Evolutionary conservation across 2,888 invertebrate genomes (phyloP), one percentile per base, ranked within the genome.

Genomic region (Amblyjoppa proteus): DNA sequence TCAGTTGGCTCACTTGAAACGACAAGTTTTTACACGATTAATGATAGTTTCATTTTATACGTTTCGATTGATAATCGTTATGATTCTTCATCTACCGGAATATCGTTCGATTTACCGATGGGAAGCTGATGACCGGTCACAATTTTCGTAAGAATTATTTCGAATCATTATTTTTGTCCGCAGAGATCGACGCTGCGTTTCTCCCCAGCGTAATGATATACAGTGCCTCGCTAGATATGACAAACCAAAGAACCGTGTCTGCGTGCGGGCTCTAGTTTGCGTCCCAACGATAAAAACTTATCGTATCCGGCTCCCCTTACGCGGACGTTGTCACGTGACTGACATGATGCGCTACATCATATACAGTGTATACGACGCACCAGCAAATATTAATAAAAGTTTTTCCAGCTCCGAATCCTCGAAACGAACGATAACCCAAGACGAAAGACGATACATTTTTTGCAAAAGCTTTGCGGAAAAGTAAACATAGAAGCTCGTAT

Each of bases 291-390:
- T 93, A 93, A 92, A 88, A 88, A 84, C 90, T 92, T 93, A 92
- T 93, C 93, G 89, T 91, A 92, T 92, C 91, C 92, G 91, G 91
- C 90, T 92, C 90, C 89, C 90, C 89, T 92, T 91, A 41, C 83
- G 69, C 83, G 87, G 87, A 88, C 89, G 71, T 86, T 80, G 86
- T 83, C 80, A 83, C 79, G 85, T 77, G 41, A 61, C 71, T 68
- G 58, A 58, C 79, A 66, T 49, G n/a, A 28, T 49, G 49, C 64
- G 56, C 7, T 53, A 61, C 51, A 69, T 61, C 61, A 64, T 61
- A 76, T 38, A 56, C 11, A 45, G 45, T 13, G 45, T 80, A 45
- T 45, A 3, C 45, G 45, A 45, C 45, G 45, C 45, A 13, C 45
- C 0, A 45, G 45, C 45, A 45, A 45, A 45, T 13, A 45, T 45